Evolutionary conservation across 2,113 vertebrate species (phyloP).

Genomic region (Pomatostomus ruficeps): DNA sequence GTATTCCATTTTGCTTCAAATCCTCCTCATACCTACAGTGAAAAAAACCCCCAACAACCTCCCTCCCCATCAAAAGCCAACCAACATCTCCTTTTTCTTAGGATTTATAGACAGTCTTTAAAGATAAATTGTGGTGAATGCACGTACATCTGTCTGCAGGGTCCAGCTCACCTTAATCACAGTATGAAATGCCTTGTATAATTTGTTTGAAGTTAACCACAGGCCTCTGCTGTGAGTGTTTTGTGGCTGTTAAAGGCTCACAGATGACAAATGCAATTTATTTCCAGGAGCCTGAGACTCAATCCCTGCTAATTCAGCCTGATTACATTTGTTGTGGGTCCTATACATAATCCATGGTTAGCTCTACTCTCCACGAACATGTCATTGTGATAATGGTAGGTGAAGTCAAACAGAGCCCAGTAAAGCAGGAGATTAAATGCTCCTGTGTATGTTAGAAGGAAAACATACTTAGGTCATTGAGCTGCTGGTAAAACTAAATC

Average conservation of each 20-base stretch:
- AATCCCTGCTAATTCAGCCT: conserved; percentile 1
- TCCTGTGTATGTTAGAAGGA: neutral
- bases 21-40: neutral
- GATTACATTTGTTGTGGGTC: neutral
- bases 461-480: neutral
- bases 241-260: conserved; percentile 1
- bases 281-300: neutral
- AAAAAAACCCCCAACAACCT: neutral
- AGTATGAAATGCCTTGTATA: neutral
- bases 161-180: neutral
- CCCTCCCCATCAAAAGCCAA: neutral
- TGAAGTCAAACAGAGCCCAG: conserved; percentile 24
- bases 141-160: neutral
- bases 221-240: neutral
- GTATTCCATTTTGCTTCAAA: neutral
- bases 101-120: neutral
- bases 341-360: neutral
- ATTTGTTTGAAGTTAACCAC: conserved; percentile 33
- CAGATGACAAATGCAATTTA: conserved; percentile 29
- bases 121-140: neutral
- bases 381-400: conserved; percentile 15
- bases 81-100: neutral
- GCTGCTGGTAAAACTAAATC: neutral
- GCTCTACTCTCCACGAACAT: neutral
- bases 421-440: conserved; percentile 8